These are phyloP conservation scores for Temnothorax ravouxi DNA, from an alignment of 2,888 invertebrate genomes.

Conservation along the genomic window DNA sequence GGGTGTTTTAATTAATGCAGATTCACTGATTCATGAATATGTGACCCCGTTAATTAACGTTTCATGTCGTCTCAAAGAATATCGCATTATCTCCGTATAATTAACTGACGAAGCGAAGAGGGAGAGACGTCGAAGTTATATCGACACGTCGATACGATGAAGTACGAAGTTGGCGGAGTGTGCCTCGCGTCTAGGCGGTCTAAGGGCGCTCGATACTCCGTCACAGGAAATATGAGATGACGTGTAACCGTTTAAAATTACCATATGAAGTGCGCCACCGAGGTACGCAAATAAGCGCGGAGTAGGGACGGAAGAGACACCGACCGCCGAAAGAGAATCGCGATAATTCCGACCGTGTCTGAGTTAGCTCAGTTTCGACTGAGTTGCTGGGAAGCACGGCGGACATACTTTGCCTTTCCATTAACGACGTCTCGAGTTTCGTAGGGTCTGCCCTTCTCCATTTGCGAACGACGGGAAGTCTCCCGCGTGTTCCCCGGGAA, in stretches of 20 bases:
- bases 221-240: slow-evolving; percentile 55
- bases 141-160: slow-evolving; percentile 8
- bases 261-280: slow-evolving; percentile 47
- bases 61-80: not conserved
- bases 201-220: not conserved
- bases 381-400: slow-evolving; percentile 35
- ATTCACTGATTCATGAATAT: not conserved
- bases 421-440: slow-evolving; percentile 51
- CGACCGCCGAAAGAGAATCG: slow-evolving; percentile 44
- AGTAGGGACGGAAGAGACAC: slow-evolving; percentile 22
- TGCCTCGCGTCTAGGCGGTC: slow-evolving; percentile 18
- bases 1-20: not conserved
- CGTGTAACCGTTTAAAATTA: slow-evolving; percentile 14
- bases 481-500: slow-evolving; percentile 11
- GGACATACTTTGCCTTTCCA: slow-evolving; percentile 50
- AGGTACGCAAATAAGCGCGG: slow-evolving; percentile 25
- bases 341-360: slow-evolving; percentile 45
- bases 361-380: slow-evolving; percentile 43
- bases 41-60: not conserved
- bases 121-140: slow-evolving; percentile 15
- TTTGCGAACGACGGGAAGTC: slow-evolving; percentile 27
- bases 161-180: slow-evolving; percentile 17
- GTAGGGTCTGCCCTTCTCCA: slow-evolving; percentile 21
- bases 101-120: slow-evolving; percentile 48
- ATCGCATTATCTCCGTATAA: slow-evolving; percentile 18